Base-by-base conservation (phyloP, 2,797 vertebrate species). In the Emys orbicularis region DNA sequence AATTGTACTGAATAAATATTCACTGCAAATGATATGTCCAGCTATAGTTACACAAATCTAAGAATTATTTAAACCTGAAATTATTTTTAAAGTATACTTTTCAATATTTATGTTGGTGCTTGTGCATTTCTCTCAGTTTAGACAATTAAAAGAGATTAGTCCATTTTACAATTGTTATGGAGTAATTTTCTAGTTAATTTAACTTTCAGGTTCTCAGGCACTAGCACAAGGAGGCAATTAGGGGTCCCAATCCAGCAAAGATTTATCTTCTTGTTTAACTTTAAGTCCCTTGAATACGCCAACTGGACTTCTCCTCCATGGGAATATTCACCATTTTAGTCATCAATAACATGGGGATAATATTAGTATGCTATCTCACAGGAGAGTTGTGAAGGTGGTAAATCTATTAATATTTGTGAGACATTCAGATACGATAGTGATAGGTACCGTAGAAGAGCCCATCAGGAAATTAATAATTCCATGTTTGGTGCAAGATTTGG, bases 401-500 rank as follows among this genome's bases (percentile, higher is more conserved):
- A 79, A 79, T 53, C 49, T 49, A 52, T 79, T n/a, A n/a, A 10
- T 23, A 53, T 53, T 34, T 49, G 54, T 81, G 95, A 95, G 77
- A 59, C 90, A 91, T 95, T 92, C 88, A 82, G 77, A 88, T 79
- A 41, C 52, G 87, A 25, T 29, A 34, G 29, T 49, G 68, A 89
- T 0, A 2, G 92, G 34, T 80, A 61, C 87, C 56, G 65, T 91
- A 86, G 90, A 84, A 77, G 91, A 84, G 50, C 92, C 77, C 90
- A 93, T 50, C 87, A 88, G 88, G 93, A 90, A 96, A 96, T 94
- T 92, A 95, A 96, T 94, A 94, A 95, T 94, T 47, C 84, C 41
- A 27, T 88, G 83, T 94, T 94, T 89, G 88, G 84, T 31, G 41
- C 54, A 79, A 84, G 47, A 87, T 91, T 96, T 95, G 74, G 84